phyloP scores from a whole-genome alignment of 2,797 vertebrate genomes.

The Lagodon rhomboides region DNA sequence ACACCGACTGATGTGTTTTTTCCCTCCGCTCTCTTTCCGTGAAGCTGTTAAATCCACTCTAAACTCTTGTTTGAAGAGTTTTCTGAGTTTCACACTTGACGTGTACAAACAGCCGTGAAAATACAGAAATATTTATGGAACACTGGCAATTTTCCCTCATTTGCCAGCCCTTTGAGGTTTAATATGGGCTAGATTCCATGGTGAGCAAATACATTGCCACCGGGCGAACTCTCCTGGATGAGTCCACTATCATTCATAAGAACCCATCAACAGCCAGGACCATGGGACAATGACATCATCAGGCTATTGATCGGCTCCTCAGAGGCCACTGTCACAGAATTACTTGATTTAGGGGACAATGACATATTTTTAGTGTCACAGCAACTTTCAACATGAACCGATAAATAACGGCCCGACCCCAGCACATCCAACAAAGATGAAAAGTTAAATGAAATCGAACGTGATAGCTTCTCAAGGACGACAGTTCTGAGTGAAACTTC shows the following conservation, averaged over 20 bases:
- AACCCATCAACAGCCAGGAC: conserved; percentile 53
- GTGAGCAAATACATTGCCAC: conserved; percentile 49
- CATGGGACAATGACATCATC: conserved; percentile 78
- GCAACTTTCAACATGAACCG: conserved; percentile 55
- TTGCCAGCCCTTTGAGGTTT: conserved; percentile 51
- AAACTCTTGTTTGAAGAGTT: conserved; percentile 36
- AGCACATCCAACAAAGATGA: conserved; percentile 49
- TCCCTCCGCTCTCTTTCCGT: conserved; percentile 7
- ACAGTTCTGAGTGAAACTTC: conserved; percentile 28
- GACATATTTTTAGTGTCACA: conserved; percentile 72
- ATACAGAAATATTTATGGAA: conserved; percentile 56
- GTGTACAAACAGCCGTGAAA: conserved; percentile 50
- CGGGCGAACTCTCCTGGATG: conserved; percentile 35
- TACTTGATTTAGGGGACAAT: conserved; percentile 67
- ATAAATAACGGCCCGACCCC: conserved; percentile 47
- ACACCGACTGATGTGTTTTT: conserved; percentile 37
- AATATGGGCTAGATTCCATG: conserved; percentile 40
- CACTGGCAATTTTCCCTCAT: conserved; percentile 37
- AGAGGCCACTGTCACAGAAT: conserved; percentile 53
- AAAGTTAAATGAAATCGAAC: conserved; percentile 54
- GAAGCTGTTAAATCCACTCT: conserved; percentile 39
- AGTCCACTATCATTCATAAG: conserved; percentile 55
- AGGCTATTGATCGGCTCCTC: conserved; percentile 74
- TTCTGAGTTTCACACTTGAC: conserved; percentile 9
- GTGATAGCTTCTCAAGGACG: conserved; percentile 68